Evolutionary conservation across 1,140 invertebrate genomes (phyloP), one percentile per base, ranked within the genome.

Genomic region (Sarcophaga bullata): DNA sequence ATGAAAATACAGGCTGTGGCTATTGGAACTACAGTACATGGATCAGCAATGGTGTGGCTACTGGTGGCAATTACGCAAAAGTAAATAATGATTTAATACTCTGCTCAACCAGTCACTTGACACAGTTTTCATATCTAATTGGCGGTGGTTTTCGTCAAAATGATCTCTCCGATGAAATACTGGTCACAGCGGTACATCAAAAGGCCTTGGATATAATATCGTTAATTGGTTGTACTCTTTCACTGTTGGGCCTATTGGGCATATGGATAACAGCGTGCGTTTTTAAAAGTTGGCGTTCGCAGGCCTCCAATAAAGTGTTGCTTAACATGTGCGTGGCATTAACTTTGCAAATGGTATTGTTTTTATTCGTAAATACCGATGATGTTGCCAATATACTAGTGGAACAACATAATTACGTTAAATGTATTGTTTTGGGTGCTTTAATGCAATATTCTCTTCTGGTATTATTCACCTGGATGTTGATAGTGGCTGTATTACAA

Each of bases 401-500:
- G 6, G 81, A 84, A 1, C 17, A 82, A 0, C 17, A 84, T 9
- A 82, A 84, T 5, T 86, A 81, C 46, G 83, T 85, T 58, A 84
- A 84, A 0, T 93, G 92, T 82, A 88, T 92, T 48, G 84, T 90
- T 37, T 83, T 93, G 19, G 93, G 93, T 7, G 90, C 91, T 8
- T 73, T 92, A 52, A 85, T 94, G 54, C 93, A 94, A 86, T 94
- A 94, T 86, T 91, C 92, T 8, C 91, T 94, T 50, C 84, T 94
- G 19, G 90, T 93, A 5, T 91, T 93, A 83, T 94, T 94, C 86
- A 91, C 91, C 85, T 94, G 93, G 93, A 94, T 94, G 93, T 85
- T 94, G 52, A 91, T 94, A 17, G 92, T 93, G 10, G 93, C 93
- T 10, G 87, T 92, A 76, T 87, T 94, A 75, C 93, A 94, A 85